These are phyloP conservation scores for Chiloscyllium punctatum DNA, from an alignment of 2,797 vertebrate species.

Conservation along the genomic window DNA sequence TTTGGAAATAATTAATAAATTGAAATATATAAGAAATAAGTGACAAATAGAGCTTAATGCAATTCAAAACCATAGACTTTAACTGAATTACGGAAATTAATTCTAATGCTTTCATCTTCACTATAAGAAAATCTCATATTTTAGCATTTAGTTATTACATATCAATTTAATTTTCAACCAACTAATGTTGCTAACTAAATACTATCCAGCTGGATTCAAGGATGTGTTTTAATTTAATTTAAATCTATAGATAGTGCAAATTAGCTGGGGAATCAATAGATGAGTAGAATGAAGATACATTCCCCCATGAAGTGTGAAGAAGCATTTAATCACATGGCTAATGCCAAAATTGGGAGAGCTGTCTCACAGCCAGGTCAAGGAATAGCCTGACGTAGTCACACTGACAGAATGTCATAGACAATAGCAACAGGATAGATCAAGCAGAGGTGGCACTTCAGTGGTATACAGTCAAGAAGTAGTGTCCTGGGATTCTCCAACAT, in stretches of 20 bases:
- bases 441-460: too few species aligned
- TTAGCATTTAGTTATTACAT: slow-evolving; percentile 8
- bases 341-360: neutral
- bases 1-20: slow-evolving; percentile 14
- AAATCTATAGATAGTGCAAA: neutral
- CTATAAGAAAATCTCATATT: neutral
- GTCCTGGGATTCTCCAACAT: too few species aligned
- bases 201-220: neutral
- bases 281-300: neutral
- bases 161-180: neutral
- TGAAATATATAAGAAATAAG: neutral
- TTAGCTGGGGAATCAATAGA: neutral
- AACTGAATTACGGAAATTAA: neutral
- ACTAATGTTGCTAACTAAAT: neutral
- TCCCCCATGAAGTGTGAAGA: neutral
- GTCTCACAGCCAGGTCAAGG: too few species aligned
- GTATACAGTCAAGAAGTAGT: too few species aligned
- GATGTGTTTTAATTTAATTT: neutral
- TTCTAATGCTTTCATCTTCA: neutral
- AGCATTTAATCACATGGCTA: neutral
- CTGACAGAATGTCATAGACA: too few species aligned
- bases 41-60: neutral
- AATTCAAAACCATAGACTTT: neutral
- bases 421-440: too few species aligned
- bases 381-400: too few species aligned